Evolutionary conservation across 2,797 vertebrate genomes (phyloP), one percentile per base, ranked within the genome.

Genomic region (Carcharodon carcharias): DNA sequence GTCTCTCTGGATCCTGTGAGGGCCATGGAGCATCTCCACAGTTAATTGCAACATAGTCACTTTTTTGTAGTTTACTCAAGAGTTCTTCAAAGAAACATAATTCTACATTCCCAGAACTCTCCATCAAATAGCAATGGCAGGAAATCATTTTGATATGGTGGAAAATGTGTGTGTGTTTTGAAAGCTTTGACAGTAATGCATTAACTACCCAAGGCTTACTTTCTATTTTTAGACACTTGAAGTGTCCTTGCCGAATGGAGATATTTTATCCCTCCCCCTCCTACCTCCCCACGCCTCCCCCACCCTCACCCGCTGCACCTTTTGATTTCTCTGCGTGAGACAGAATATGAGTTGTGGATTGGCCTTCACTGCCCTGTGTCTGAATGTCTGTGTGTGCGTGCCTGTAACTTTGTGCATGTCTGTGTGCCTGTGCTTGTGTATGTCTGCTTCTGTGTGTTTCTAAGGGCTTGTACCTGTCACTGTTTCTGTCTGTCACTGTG

Each of bases 191-290:
- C 91, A 93, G 91, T 67, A 58, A 95, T 1, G 50, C 28, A 67
- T 93, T 67, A 93, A 95, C 94, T 35, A 71, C 94, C 91, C 61
- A 0, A 93, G 61, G 91, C 91, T 11, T n/a, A 56, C 28, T 56
- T 56, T n/a, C 94, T 73, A 73, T 95, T 95, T 95, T 77, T 95
- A 95, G 67, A 35, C 69, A 26, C 14, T 73, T 77, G 28, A 71
- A 71, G 45, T 21, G 94, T 73, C 69, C 69, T 95, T 77, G 94
- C 26, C 3, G 69, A 95, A 35, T 95, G 23, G 16, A 77, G 40
- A 50, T 50, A 45, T 2, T 95, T 95, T 14, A 28, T 35, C 31
- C 50, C 94, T 2, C 67, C 50, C 45, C 67, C 93, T 26, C 9
- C 71, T 23, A 73, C 69, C 23, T 7, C 69, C 69, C 4, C 26